Percentiles rank a stretch among this genome's conserved stretches.
These are phyloP conservation scores for Mesitornis unicolor DNA, from an alignment of 2,113 vertebrate genomes.

Conservation along the genomic window DNA sequence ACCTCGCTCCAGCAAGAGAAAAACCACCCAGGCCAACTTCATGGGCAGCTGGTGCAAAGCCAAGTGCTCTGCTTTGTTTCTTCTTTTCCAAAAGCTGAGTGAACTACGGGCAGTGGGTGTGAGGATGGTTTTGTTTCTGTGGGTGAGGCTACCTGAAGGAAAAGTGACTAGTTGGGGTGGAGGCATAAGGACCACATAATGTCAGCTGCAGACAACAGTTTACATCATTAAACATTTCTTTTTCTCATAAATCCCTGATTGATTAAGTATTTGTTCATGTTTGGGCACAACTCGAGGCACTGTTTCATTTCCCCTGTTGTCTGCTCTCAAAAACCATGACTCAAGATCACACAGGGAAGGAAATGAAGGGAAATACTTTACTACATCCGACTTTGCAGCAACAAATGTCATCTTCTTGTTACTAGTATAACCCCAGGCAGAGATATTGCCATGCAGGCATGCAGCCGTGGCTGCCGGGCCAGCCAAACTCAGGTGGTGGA, in stretches of 20 bases:
- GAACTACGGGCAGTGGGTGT: background rate
- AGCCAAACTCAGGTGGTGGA: background rate
- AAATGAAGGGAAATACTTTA: constrained; percentile 28
- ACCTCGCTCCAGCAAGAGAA: background rate
- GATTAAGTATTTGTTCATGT: background rate
- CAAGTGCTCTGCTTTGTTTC: background rate
- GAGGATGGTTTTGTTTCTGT: background rate
- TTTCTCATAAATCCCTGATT: background rate
- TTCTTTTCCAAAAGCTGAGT: background rate
- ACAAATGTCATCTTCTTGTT: background rate
- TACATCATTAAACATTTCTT: background rate
- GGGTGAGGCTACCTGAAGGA: background rate
- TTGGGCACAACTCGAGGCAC: background rate
- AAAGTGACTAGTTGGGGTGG: background rate
- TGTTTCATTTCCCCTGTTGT: background rate
- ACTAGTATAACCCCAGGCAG: background rate
- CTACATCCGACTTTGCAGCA: background rate
- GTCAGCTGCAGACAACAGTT: background rate
- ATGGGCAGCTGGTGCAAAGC: rapidly evolving
- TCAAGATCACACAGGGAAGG: background rate
- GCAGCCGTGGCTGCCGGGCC: background rate
- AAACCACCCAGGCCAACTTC: background rate
- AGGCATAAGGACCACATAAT: background rate
- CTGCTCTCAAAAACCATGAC: background rate
- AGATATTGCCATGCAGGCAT: background rate